phyloP scores from a whole-genome alignment of 2,113 vertebrate genomes.

The Muntiacus muntjak region DNA sequence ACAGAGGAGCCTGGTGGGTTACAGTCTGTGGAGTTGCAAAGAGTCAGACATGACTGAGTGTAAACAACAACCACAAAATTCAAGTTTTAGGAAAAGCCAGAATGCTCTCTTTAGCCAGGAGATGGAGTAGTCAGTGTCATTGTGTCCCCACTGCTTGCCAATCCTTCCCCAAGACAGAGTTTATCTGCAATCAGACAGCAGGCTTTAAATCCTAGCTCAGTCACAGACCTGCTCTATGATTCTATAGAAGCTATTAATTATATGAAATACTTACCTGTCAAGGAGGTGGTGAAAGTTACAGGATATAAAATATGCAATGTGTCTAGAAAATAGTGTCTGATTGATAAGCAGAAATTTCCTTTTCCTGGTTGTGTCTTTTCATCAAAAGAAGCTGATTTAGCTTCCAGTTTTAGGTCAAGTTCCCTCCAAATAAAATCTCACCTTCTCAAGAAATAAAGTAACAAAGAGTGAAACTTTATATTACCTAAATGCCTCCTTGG shows the following conservation, averaged over 20 bases:
- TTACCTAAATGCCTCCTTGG: background rate
- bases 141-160: fast-evolving
- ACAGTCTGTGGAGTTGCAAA: background rate
- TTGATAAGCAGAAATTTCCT: background rate
- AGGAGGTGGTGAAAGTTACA: background rate
- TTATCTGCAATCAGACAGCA: fast-evolving
- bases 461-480: background rate
- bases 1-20: background rate
- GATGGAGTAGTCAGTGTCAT: fast-evolving
- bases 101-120: background rate
- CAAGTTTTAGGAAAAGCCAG: background rate
- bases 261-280: background rate
- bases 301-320: too few species aligned
- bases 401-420: background rate
- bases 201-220: background rate
- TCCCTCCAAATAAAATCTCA: background rate
- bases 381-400: background rate
- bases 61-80: background rate
- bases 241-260: background rate
- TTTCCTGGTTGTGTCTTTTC: background rate
- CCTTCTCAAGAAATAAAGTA: background rate
- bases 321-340: background rate
- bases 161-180: fast-evolving
- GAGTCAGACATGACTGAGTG: background rate
- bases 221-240: background rate